Percentiles rank a stretch among this genome's conserved stretches.
phyloP scores from a whole-genome alignment of 1,140 invertebrate species.

The Solen grandis region DNA sequence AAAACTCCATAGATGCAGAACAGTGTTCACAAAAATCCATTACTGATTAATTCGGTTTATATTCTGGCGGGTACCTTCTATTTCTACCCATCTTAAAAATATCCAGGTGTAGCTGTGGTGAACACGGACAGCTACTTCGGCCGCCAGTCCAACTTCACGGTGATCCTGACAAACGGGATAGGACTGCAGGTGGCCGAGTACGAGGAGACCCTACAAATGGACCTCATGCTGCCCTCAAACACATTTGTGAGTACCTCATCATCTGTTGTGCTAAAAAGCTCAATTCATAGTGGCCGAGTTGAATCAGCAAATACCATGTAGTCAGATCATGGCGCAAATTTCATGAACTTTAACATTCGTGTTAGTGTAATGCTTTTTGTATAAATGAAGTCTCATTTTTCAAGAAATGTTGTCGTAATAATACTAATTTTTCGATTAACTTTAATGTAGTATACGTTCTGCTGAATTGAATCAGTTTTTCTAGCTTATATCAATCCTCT shows the following conservation, averaged over 20 bases:
- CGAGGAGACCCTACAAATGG: slow-evolving; percentile 55
- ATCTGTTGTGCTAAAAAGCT: neutral
- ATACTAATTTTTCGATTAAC: too few species aligned
- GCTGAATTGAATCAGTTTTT: too few species aligned
- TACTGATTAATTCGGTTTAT: too few species aligned
- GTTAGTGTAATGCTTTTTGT: too few species aligned
- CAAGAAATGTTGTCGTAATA: neutral
- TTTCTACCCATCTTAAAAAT: too few species aligned
- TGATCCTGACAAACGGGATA: slow-evolving; percentile 64
- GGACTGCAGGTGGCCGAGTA: slow-evolving; percentile 64
- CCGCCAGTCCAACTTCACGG: slow-evolving; percentile 69
- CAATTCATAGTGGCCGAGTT: neutral
- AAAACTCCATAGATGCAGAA: too few species aligned
- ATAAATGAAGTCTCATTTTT: too few species aligned
- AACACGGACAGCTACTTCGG: slow-evolving; percentile 48
- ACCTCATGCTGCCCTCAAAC: slow-evolving; percentile 58
- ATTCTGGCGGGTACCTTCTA: too few species aligned
- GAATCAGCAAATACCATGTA: neutral
- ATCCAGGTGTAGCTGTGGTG: slow-evolving; percentile 64
- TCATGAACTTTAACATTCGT: neutral
- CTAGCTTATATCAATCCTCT: too few species aligned
- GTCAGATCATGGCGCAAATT: neutral
- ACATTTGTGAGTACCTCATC: slow-evolving; percentile 29
- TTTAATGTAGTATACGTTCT: too few species aligned
- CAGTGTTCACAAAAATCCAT: too few species aligned